Base-by-base conservation (phyloP, 2,113 vertebrate species). In the Scytalopus superciliaris region DNA sequence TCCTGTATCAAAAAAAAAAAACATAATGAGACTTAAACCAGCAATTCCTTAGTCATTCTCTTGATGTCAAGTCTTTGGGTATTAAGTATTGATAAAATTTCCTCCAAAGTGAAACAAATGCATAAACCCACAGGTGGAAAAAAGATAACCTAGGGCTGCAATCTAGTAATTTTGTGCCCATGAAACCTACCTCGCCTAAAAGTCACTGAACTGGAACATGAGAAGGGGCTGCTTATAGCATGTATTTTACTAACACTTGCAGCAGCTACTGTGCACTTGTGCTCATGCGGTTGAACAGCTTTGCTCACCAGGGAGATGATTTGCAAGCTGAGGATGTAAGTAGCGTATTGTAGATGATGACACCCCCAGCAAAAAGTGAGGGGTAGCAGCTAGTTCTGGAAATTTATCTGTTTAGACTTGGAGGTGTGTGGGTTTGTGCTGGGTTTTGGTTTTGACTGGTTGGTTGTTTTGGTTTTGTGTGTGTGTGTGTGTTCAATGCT, bases 221-320 rank as follows among this genome's bases (percentile, higher is more conserved):
- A 79, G 53, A 77, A 69, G 7, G 6, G 14, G 22, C 52, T 83
- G 37, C 21, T 75, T 59, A 5, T 59, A 42, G 7, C 13, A 1
- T 25, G 6, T 18, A 18, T 55, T 87, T 82, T 72, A 24, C 21
- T 42, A 27, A 39, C 6, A 27, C 10, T 76, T 4, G 1, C 18
- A 42, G 40, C 28, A 76, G 12, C 49, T 16, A n/a, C n/a, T 39
- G 22, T 47, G 25, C 9, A 14, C 27, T 79, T 63, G 12, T 40
- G n/a, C 39, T 73, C 0, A 0, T 0, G 0, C 53, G 14, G 42
- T 27, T 39, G 33, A 59, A 19, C 9, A 76, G 37, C 21, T 57
- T 52, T 60, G 9, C 70, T 77, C 31, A 49, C 39, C 62, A 35
- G 1, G 6, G 24, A 42, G 37, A 37, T 27, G 49, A 31, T 75